Conservation (phyloP, 2,113 vertebrate genomes). For the Aplodontia rufa region DNA sequence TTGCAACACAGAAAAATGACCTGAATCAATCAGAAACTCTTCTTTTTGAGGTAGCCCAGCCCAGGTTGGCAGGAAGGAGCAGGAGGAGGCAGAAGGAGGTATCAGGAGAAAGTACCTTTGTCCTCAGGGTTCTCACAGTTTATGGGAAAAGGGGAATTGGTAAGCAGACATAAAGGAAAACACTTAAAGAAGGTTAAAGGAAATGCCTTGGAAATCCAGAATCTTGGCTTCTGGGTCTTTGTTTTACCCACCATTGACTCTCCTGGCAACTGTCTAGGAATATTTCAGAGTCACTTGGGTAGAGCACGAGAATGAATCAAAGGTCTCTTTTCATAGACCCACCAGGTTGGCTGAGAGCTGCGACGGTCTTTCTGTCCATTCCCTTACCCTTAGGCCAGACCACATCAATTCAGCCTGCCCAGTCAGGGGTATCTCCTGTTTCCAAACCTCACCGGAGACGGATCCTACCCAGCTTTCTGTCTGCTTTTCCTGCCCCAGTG, state of each 20-base stretch:
- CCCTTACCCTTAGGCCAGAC: constrained; percentile 69
- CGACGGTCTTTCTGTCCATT: constrained; percentile 69
- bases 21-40: background rate
- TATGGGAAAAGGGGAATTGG: background rate
- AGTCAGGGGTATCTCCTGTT: constrained; percentile 65
- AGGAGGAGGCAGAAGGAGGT: background rate
- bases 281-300: constrained; percentile 74
- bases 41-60: background rate
- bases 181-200: background rate
- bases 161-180: constrained; percentile 41
- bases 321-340: constrained; percentile 69
- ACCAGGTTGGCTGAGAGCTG: constrained; percentile 32
- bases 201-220: constrained; percentile 18
- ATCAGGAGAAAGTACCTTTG: background rate
- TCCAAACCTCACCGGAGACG: constrained; percentile 73
- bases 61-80: background rate
- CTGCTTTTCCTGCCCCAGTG: constrained; percentile 71
- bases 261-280: constrained; percentile 79
- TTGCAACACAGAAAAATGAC: background rate
- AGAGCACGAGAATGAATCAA: constrained; percentile 73
- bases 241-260: constrained; percentile 67
- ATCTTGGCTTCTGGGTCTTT: constrained; percentile 57
- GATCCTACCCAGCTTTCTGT: constrained; percentile 59
- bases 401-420: constrained; percentile 75
- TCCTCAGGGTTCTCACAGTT: constrained; percentile 6